phyloP scores from a whole-genome alignment of 2,888 invertebrate species.

The Amphipyra tragopoginis region DNA sequence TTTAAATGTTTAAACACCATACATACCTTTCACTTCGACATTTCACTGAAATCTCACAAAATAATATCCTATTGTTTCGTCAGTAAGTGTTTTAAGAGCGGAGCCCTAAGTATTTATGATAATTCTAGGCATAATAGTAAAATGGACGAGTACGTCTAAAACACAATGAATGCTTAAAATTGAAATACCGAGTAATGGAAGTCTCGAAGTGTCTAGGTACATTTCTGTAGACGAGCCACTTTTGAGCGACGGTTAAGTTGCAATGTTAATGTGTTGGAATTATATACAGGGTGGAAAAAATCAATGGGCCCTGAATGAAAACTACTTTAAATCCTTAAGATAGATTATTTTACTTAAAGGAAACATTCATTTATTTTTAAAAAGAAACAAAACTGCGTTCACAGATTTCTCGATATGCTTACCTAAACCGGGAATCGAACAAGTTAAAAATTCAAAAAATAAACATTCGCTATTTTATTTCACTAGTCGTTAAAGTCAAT shows the following conservation, averaged over 20 bases:
- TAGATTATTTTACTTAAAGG: too few relatives aligned
- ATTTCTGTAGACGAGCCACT: conserved; percentile 9
- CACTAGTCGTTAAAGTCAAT: too few relatives aligned
- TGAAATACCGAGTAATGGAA: conserved; percentile 51
- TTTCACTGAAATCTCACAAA: conserved; percentile 32
- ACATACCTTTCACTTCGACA: conserved; percentile 17
- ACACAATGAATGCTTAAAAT: conserved; percentile 65
- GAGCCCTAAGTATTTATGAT: conserved; percentile 42
- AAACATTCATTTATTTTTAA: too few relatives aligned
- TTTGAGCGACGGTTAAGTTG: neutral
- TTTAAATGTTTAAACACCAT: conserved; percentile 33
- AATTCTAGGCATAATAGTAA: conserved; percentile 45
- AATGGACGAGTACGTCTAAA: conserved; percentile 42
- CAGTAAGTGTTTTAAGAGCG: conserved; percentile 31
- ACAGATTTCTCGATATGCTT: too few relatives aligned
- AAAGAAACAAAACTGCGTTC: too few relatives aligned
- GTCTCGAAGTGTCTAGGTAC: conserved; percentile 7
- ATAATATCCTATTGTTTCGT: conserved; percentile 52
- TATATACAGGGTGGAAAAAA: too few relatives aligned
- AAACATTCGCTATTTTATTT: too few relatives aligned
- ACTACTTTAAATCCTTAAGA: too few relatives aligned
- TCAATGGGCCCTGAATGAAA: too few relatives aligned
- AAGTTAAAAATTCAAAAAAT: too few relatives aligned
- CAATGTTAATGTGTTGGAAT: neutral
- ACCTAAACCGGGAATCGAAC: too few relatives aligned